Percentiles rank a stretch among this genome's conserved stretches.
Evolutionary conservation across 1,140 invertebrate species (phyloP).

Genomic region (Diuraphis noxia): DNA sequence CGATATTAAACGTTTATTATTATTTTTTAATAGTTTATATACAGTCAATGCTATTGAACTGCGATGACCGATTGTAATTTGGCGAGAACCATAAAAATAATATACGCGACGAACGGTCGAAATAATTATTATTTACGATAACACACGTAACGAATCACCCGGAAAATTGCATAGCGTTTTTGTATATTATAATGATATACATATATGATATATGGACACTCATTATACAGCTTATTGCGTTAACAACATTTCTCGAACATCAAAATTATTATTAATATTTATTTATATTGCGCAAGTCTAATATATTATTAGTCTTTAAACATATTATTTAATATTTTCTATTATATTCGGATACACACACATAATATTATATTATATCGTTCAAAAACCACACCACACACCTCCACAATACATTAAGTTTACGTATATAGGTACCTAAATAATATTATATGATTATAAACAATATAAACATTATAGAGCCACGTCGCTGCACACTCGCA

Average conservation of each 20-base stretch:
- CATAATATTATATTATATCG: background rate
- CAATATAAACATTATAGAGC: background rate
- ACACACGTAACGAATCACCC: background rate
- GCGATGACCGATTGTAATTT: slow-evolving; percentile 7
- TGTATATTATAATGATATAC: background rate
- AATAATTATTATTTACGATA: background rate
- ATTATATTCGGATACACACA: background rate
- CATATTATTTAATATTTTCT: slow-evolving; percentile 6
- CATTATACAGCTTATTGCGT: background rate
- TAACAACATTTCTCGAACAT: background rate
- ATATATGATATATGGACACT: background rate
- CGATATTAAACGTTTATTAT: background rate
- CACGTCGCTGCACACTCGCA: background rate
- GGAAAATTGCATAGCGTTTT: background rate
- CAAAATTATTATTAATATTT: background rate
- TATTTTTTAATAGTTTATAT: background rate
- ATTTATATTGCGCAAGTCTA: background rate
- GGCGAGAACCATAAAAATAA: background rate
- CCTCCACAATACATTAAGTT: background rate
- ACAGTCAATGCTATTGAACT: background rate
- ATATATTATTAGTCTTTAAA: background rate
- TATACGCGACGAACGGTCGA: background rate
- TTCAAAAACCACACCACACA: background rate
- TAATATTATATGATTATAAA: background rate
- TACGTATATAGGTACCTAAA: background rate